phyloP scores from a whole-genome alignment of 2,888 invertebrate genomes.

The Scaptomyza tumidula region DNA sequence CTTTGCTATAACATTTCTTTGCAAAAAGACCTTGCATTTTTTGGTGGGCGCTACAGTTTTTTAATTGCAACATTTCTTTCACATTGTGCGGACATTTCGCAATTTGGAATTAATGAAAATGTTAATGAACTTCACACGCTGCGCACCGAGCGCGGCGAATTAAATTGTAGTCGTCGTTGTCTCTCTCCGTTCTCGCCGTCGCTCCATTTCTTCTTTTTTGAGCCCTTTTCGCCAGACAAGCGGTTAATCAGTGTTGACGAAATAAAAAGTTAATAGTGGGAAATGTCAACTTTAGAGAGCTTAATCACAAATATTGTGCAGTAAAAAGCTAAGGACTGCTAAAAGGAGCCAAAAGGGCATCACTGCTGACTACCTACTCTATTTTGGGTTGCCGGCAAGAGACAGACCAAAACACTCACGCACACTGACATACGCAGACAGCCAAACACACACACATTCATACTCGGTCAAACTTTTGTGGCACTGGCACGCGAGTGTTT shows the following conservation, averaged over 20 bases:
- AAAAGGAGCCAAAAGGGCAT: conserved; percentile 1
- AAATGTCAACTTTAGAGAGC: not conserved
- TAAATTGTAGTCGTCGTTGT: conserved; percentile 22
- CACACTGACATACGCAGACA: conserved; percentile 13
- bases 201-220: conserved; percentile 37
- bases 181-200: conserved; percentile 14
- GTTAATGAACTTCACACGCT: conserved; percentile 83
- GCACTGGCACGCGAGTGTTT: conserved; percentile 53
- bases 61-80: conserved; percentile 66
- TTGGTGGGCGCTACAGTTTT: conserved; percentile 43
- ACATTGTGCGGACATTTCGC: conserved; percentile 67
- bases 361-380: conserved; percentile 48
- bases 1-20: conserved; percentile 11
- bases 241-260: conserved; percentile 12
- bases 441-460: conserved; percentile 15
- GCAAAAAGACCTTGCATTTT: conserved; percentile 13
- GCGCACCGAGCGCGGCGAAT: conserved; percentile 61
- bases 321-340: not conserved
- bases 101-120: conserved; percentile 78
- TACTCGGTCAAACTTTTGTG: conserved; percentile 55
- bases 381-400: conserved; percentile 54
- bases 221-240: conserved; percentile 50
- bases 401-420: conserved; percentile 23
- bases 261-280: not conserved
- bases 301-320: no score